Evolutionary conservation across 2,888 invertebrate species (phyloP).

Genomic region (Caenorhabditis sp.): DNA sequence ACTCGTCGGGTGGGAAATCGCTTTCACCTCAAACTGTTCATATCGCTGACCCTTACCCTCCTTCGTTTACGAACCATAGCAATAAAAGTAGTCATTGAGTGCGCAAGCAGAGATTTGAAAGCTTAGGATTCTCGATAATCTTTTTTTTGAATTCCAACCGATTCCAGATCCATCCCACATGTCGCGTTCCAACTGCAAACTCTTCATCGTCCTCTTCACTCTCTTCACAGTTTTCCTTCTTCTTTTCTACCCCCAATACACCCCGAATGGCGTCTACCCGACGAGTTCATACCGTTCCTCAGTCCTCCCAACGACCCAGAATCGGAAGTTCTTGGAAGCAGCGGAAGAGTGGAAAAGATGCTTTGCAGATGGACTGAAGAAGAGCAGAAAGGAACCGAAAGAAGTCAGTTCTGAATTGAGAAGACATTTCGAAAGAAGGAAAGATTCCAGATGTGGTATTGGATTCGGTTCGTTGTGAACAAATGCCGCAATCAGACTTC

Average conservation of each 20-base stretch:
- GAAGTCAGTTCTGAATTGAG: constrained; percentile 18
- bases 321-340: constrained; percentile 38
- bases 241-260: constrained; percentile 35
- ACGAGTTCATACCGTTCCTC: constrained; percentile 11
- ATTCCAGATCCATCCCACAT: constrained; percentile 33
- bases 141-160: neutral
- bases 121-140: too few species aligned
- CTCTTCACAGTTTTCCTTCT: constrained; percentile 32
- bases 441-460: constrained; percentile 51
- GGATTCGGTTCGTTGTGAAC: constrained; percentile 30
- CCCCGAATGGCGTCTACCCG: constrained; percentile 17
- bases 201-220: constrained; percentile 28
- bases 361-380: constrained; percentile 36
- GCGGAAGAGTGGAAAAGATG: constrained; percentile 36
- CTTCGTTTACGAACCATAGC: too few species aligned
- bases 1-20: too few species aligned
- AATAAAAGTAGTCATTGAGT: too few species aligned
- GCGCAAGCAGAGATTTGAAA: too few species aligned
- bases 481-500: constrained; percentile 40
- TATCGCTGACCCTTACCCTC: too few species aligned
- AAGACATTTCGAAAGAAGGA: neutral
- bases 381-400: constrained; percentile 48
- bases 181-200: constrained; percentile 19
- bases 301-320: constrained; percentile 36
- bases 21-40: too few species aligned